phyloP scores from a whole-genome alignment of 2,888 invertebrate species.

The Heliconius charithonia region DNA sequence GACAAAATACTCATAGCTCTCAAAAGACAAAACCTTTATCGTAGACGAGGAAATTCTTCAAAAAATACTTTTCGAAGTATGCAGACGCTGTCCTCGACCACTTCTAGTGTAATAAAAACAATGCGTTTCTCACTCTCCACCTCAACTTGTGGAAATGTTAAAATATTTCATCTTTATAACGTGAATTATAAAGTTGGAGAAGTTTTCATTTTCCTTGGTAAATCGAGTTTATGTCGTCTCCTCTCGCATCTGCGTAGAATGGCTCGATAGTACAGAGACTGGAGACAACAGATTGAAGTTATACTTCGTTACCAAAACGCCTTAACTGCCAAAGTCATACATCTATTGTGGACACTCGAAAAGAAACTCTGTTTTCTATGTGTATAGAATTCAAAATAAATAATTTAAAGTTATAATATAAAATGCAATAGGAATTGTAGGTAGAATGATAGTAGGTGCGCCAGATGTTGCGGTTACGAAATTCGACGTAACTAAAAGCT shows the following conservation, averaged over 20 bases:
- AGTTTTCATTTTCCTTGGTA: slow-evolving; percentile 71
- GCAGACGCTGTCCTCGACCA: neutral
- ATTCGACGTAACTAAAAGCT: slow-evolving; percentile 79
- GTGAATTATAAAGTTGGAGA: slow-evolving; percentile 48
- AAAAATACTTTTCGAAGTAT: slow-evolving; percentile 13
- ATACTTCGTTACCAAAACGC: slow-evolving; percentile 58
- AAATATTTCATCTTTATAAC: slow-evolving; percentile 45
- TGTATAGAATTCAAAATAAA: slow-evolving; percentile 49
- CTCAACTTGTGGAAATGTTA: slow-evolving; percentile 34
- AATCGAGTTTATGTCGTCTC: slow-evolving; percentile 72
- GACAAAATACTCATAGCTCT: neutral
- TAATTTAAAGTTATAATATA: slow-evolving; percentile 60
- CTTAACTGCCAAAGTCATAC: slow-evolving; percentile 58
- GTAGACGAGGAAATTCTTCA: neutral
- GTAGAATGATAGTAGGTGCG: slow-evolving; percentile 66
- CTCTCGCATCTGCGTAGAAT: slow-evolving; percentile 74
- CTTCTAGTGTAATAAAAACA: slow-evolving; percentile 2
- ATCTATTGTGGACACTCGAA: slow-evolving; percentile 47
- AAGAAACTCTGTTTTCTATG: slow-evolving; percentile 48
- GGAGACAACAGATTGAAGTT: slow-evolving; percentile 79
- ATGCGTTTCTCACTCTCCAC: neutral
- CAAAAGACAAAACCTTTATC: slow-evolving; percentile 6
- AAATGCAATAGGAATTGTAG: slow-evolving; percentile 69
- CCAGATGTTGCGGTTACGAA: slow-evolving; percentile 81
- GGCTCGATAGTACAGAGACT: slow-evolving; percentile 70